Conservation (phyloP, 2,888 invertebrate genomes). For the Sarcophaga caerulescens region DNA sequence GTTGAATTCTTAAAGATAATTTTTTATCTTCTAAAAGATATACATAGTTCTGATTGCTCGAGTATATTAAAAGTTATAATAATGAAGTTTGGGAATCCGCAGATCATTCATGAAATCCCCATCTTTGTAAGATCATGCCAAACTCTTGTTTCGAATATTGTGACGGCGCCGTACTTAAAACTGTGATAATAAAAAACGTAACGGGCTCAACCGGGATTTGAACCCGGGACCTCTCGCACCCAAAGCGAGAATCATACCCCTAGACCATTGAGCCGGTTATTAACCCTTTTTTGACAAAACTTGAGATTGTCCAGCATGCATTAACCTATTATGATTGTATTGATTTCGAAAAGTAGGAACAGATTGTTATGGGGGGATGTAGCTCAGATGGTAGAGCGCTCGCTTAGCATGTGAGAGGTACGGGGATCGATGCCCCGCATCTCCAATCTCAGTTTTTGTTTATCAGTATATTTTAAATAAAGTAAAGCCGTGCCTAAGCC, state of each 20-base stretch:
- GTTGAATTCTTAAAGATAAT: too few species aligned
- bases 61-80: too few species aligned
- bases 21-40: too few species aligned
- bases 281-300: neutral
- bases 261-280: constrained; percentile 84
- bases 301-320: neutral
- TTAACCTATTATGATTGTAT: neutral
- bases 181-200: constrained; percentile 2
- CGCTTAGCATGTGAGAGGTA: constrained; percentile 82
- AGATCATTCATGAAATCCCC: too few species aligned
- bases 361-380: constrained; percentile 76
- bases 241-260: constrained; percentile 87
- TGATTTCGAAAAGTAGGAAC: neutral
- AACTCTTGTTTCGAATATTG: neutral
- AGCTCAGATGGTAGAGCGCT: constrained; percentile 82
- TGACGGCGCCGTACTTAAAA: too few species aligned
- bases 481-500: too few species aligned
- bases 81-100: too few species aligned
- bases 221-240: constrained; percentile 87
- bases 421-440: constrained; percentile 81
- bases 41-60: too few species aligned
- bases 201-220: constrained; percentile 86
- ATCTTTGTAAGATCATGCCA: too few species aligned
- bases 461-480: too few species aligned
- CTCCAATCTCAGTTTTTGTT: constrained; percentile 71